Conservation (phyloP, 2,888 invertebrate species). For the Steinernema scapterisci region DNA sequence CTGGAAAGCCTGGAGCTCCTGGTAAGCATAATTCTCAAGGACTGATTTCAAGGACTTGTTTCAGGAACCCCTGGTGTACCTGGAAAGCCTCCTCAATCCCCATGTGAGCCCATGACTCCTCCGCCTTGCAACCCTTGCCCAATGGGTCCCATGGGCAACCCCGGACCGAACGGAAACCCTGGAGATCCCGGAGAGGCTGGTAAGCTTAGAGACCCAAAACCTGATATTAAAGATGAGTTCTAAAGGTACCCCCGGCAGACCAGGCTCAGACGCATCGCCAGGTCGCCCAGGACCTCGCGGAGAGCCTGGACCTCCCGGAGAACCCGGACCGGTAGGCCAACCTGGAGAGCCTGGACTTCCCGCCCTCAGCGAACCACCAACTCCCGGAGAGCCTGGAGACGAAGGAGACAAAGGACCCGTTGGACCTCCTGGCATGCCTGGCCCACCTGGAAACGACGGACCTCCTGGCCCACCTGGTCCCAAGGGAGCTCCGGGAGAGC, state of each 20-base stretch:
- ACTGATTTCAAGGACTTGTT: not conserved
- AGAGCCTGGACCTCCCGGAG: conserved; percentile 8
- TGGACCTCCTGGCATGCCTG: conserved; percentile 11
- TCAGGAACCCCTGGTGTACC: not conserved
- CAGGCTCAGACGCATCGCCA: conserved; percentile 1
- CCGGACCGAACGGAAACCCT: conserved; percentile 12
- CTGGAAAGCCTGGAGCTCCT: conserved; percentile 21
- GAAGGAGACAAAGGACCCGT: conserved; percentile 26
- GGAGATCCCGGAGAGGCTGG: conserved; percentile 25
- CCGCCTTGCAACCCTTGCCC: conserved; percentile 1
- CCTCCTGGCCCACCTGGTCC: conserved; percentile 25
- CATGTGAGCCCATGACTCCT: conserved; percentile 18
- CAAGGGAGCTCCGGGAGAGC: not conserved
- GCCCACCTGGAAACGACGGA: conserved; percentile 12
- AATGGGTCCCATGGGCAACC: not conserved
- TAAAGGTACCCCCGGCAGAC: not conserved
- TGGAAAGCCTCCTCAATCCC: not conserved
- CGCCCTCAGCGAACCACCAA: not conserved
- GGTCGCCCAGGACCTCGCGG: conserved; percentile 21
- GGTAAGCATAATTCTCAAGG: not conserved
- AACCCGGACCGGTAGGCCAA: not conserved
- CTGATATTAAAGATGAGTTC: no score
- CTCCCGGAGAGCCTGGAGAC: conserved; percentile 26
- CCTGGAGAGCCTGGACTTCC: conserved; percentile 16
- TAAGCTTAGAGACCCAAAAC: no score